Evolutionary conservation across 2,888 invertebrate species (phyloP).

Genomic region (Philereme transversata): DNA sequence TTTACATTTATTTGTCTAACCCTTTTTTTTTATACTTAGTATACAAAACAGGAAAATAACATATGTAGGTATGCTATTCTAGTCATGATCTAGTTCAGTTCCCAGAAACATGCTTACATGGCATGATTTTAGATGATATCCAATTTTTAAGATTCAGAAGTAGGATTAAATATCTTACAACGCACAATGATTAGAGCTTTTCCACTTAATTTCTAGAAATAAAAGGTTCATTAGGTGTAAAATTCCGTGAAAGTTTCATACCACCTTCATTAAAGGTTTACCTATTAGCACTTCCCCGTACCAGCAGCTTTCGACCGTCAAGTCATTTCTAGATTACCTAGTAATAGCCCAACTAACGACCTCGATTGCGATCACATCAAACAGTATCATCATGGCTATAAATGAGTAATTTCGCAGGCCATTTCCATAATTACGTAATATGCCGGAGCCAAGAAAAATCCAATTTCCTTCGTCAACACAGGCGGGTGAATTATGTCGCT

Average conservation of each 20-base stretch:
- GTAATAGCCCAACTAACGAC: slow-evolving; percentile 39
- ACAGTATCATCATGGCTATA: slow-evolving; percentile 47
- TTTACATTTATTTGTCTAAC: no score
- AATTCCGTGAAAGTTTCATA: neutral
- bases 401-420: slow-evolving; percentile 55
- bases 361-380: slow-evolving; percentile 44
- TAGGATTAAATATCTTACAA: no score
- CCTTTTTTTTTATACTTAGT: no score
- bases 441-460: slow-evolving; percentile 45
- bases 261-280: neutral
- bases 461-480: slow-evolving; percentile 47
- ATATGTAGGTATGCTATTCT: no score
- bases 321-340: slow-evolving; percentile 25
- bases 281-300: neutral
- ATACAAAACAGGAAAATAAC: no score
- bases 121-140: no score
- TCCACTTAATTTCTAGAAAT: no score
- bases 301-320: slow-evolving; percentile 5
- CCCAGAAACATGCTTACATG: no score
- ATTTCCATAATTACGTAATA: slow-evolving; percentile 58
- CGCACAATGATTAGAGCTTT: no score
- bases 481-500: slow-evolving; percentile 23
- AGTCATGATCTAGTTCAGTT: no score
- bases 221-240: no score
- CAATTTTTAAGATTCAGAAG: no score